Evolutionary conservation across 2,113 vertebrate species (phyloP).

Genomic region (Mesembrinibis cayennensis): DNA sequence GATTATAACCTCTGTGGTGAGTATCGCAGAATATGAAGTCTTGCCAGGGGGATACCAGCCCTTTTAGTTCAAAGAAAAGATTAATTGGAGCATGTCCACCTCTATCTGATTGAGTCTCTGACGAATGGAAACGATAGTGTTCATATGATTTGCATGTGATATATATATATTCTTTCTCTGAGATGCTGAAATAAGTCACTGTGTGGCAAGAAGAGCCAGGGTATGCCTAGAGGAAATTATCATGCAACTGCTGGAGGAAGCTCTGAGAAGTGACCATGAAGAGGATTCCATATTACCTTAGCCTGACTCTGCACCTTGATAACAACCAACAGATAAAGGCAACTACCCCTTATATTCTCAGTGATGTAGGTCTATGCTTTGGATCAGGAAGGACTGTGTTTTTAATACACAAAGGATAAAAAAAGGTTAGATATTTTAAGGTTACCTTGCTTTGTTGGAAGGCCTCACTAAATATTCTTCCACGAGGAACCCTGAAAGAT

Average conservation of each 20-base stretch:
- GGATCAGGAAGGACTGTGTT: not conserved
- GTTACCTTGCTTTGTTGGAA: conserved; percentile 65
- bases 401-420: not conserved
- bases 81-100: not conserved
- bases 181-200: not conserved
- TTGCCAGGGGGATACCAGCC: not conserved
- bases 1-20: not conserved
- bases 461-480: conserved; percentile 70
- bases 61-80: not conserved
- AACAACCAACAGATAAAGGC: not conserved
- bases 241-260: not conserved
- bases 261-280: not conserved
- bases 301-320: not conserved
- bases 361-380: not conserved
- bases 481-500: conserved; percentile 65
- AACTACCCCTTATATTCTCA: not conserved
- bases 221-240: not conserved
- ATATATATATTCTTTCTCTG: not conserved
- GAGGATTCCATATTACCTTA: not conserved
- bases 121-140: not conserved
- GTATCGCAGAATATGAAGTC: not conserved
- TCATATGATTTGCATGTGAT: not conserved
- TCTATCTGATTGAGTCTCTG: not conserved
- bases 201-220: not conserved
- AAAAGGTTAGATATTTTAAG: not conserved